Evolutionary conservation across 2,888 invertebrate species (phyloP).

Genomic region (Colletes collaris): DNA sequence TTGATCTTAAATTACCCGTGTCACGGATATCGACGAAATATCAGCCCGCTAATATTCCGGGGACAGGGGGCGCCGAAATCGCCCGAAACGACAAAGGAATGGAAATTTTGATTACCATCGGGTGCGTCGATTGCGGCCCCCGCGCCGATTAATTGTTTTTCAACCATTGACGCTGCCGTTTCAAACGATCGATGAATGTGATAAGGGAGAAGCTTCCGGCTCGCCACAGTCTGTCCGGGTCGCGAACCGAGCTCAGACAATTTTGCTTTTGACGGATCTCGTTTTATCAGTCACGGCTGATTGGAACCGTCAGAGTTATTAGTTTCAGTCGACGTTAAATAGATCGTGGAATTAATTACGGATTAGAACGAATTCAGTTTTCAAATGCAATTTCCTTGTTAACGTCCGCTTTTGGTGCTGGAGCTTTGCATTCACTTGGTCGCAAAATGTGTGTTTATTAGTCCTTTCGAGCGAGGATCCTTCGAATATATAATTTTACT

Average conservation of each 20-base stretch:
- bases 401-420: neutral
- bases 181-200: conserved; percentile 15
- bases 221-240: neutral
- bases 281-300: neutral
- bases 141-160: conserved; percentile 36
- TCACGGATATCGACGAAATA: conserved; percentile 8
- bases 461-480: too few relatives aligned
- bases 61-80: neutral
- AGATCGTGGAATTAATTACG: neutral
- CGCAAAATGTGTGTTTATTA: too few relatives aligned
- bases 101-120: conserved; percentile 28
- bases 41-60: neutral
- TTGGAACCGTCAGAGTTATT: conserved; percentile 1
- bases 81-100: conserved; percentile 28
- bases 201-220: neutral
- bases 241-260: neutral
- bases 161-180: neutral
- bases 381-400: neutral
- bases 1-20: conserved; percentile 36
- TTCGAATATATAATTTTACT: too few relatives aligned
- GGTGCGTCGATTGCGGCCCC: too few relatives aligned
- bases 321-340: neutral
- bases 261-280: neutral
- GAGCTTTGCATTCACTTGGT: too few relatives aligned
- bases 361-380: neutral